Base-by-base conservation (phyloP, 1,140 invertebrate species). In the Conus betulinus region DNA sequence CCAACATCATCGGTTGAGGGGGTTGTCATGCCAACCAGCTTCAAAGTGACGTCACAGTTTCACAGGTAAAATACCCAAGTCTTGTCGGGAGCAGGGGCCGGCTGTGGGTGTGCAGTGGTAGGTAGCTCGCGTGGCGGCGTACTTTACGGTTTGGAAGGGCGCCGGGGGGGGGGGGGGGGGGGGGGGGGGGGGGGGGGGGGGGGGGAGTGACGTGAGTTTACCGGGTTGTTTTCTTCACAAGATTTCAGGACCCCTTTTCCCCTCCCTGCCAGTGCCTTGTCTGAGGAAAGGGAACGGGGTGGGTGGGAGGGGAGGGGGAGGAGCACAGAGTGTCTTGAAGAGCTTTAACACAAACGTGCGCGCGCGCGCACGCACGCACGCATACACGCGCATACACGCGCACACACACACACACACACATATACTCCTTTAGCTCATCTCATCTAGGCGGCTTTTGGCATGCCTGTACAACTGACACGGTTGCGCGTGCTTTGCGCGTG, bases 321-420 rank as follows among this genome's bases (percentile, higher is more conserved):
- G 17, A 63, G 11, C 60, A 11, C 17, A 11, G 60, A 11, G 60
- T 63, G 60, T 63, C 60, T 63, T 11, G 60, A 63, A 63, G 60
- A 11, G 60, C 4, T 1, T 20, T 20, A 13, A 63, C 4, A 63
- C 60, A 13, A 11, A 63, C 60, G 60, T 4, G 60, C 60, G 60
- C 60, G 60, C 17, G 17, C 60, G 17, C 60, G 23, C 67, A 1
- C 67, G 6, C 67, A 10, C 13, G 4, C 67, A 23, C 67, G 10
- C 67, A 71, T 7, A 71, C 11, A 71, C 67, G 20, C 67, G 20
- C 67, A 71, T 17, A 71, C 67, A 71, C 67, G 20, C 67, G 20
- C 67, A 71, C 67, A 71, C 67, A 71, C 67, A 71, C 67, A 71
- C 67, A 71, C 67, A 71, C 67, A 71, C 67, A 71, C 67, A 71